Percentiles rank a stretch among this genome's conserved stretches.
phyloP scores from a whole-genome alignment of 2,888 invertebrate genomes.

The Nephrotoma guestfalica region DNA sequence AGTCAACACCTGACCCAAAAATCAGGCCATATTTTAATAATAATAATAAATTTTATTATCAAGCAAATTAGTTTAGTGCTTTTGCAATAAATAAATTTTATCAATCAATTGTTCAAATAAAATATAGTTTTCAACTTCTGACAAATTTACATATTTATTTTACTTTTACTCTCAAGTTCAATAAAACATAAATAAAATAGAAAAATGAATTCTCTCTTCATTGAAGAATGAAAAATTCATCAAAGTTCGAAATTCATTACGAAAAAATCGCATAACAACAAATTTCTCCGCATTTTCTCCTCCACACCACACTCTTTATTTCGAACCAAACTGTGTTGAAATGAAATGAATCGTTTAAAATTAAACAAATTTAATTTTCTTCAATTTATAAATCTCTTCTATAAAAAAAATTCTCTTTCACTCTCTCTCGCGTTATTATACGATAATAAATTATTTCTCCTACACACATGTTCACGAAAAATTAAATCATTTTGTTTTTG shows the following conservation, averaged over 20 bases:
- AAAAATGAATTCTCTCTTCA: neutral
- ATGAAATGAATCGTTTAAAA: neutral
- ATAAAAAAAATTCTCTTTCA: no score
- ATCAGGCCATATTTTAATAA: no score
- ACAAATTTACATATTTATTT: neutral
- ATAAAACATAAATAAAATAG: neutral
- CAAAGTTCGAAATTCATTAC: neutral
- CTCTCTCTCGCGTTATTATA: neutral
- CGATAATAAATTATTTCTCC: neutral
- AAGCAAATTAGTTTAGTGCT: no score
- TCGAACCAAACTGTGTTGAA: no score
- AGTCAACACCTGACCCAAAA: no score
- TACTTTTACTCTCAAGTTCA: neutral
- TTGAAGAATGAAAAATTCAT: neutral
- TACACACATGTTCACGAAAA: neutral
- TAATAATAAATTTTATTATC: no score
- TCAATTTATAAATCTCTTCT: neutral
- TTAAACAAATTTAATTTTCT: neutral
- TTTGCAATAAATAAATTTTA: no score
- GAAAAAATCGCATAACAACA: neutral
- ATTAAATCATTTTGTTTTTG: neutral
- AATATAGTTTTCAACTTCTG: neutral
- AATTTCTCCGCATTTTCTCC: neutral
- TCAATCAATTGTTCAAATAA: no score
- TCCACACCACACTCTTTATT: neutral